These are phyloP conservation scores for Tortricodes alternella DNA, from an alignment of 2,888 invertebrate genomes.

Conservation along the genomic window DNA sequence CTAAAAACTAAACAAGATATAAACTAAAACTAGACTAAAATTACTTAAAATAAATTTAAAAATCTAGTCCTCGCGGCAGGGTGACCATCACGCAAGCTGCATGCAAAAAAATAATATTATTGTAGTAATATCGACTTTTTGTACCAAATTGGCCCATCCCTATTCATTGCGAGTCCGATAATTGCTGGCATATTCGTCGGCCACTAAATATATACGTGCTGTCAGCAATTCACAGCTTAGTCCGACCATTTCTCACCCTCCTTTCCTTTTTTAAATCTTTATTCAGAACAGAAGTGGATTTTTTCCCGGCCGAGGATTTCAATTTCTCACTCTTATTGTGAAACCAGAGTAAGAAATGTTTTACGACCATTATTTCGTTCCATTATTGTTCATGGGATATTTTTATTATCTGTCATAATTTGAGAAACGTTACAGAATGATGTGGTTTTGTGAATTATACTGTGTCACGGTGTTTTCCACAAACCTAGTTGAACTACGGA, in stretches of 20 bases:
- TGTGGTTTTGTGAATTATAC: no score
- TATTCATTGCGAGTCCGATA: slow-evolving; percentile 2
- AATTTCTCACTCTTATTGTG: slow-evolving; percentile 20
- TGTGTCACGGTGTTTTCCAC: no score
- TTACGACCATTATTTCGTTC: no score
- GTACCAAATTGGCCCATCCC: not conserved
- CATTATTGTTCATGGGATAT: not conserved
- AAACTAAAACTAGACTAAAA: no score
- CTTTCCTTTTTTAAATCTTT: slow-evolving; percentile 23
- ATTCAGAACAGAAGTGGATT: slow-evolving; percentile 5
- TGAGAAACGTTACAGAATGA: not conserved
- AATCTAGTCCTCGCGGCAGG: no score
- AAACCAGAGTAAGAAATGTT: not conserved
- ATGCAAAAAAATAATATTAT: no score
- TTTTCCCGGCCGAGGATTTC: slow-evolving; percentile 15
- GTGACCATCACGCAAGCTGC: no score
- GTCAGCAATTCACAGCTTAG: slow-evolving; percentile 24
- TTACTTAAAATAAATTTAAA: no score
- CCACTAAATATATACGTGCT: slow-evolving; percentile 26
- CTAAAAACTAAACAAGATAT: no score
- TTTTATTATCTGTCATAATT: not conserved
- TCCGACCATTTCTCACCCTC: slow-evolving; percentile 21
- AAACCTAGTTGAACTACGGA: no score
- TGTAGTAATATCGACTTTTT: no score
- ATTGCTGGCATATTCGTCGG: slow-evolving; percentile 26